Conservation (phyloP, 2,113 vertebrate species). For the Morone chrysops region DNA sequence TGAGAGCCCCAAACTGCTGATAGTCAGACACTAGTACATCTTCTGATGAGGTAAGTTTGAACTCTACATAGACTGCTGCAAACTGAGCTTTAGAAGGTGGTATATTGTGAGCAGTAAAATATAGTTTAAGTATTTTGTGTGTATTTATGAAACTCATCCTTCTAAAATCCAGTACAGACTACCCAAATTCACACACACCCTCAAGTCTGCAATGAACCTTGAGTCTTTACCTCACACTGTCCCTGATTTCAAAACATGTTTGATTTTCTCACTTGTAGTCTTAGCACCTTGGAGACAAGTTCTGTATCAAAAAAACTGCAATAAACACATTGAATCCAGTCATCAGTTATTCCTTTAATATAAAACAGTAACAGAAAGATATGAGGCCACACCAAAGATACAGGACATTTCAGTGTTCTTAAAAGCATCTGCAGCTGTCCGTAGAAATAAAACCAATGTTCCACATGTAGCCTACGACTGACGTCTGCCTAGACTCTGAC, state of each 20-base stretch:
- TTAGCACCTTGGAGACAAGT: background rate
- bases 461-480: constrained; percentile 31
- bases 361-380: constrained; percentile 80
- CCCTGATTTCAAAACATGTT: background rate
- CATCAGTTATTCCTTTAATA: constrained; percentile 80
- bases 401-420: constrained; percentile 51
- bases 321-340: constrained; percentile 2
- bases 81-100: background rate
- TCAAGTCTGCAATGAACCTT: background rate
- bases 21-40: background rate
- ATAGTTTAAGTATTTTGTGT: background rate
- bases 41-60: background rate
- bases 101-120: background rate
- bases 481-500: constrained; percentile 33
- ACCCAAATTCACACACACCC: background rate
- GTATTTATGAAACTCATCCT: background rate
- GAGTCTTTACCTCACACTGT: background rate
- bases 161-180: background rate
- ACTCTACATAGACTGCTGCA: background rate
- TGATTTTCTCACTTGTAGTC: background rate
- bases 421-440: constrained; percentile 34
- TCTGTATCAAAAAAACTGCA: background rate
- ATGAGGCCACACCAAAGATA: constrained; percentile 80
- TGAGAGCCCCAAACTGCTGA: background rate
- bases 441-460: constrained; percentile 54